phyloP scores from a whole-genome alignment of 2,113 vertebrate species.

The Aspiorhynchus laticeps region DNA sequence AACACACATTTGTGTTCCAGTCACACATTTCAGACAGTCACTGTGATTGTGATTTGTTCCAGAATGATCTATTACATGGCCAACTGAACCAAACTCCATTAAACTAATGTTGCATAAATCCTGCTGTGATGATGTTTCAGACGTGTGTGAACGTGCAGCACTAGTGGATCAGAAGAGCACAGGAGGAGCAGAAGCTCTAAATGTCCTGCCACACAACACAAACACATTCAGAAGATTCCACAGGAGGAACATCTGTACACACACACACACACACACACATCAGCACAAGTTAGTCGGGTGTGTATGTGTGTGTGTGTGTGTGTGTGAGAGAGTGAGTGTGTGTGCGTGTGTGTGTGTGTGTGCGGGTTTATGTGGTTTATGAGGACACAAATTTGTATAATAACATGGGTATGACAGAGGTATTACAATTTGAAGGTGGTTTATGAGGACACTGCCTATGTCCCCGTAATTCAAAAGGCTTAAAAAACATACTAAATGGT shows the following conservation, averaged over 20 bases:
- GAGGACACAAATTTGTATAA: too few species aligned
- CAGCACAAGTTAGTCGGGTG: too few species aligned
- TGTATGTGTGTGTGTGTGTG: too few species aligned
- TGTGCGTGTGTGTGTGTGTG: too few species aligned
- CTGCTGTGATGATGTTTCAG: background rate
- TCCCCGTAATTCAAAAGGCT: too few species aligned
- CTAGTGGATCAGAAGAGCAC: background rate
- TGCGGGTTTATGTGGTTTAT: too few species aligned
- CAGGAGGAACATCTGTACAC: background rate
- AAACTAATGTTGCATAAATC: background rate
- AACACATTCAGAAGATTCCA: background rate
- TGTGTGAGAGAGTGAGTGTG: too few species aligned
- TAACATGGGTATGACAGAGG: too few species aligned
- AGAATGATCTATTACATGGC: background rate
- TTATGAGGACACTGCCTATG: too few species aligned
- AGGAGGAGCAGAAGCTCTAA: background rate
- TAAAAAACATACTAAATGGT: too few species aligned
- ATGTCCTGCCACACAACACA: background rate
- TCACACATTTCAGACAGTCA: background rate
- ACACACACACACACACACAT: background rate
- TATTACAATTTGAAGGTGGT: too few species aligned
- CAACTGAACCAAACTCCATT: background rate
- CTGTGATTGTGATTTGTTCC: background rate
- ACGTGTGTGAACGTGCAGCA: background rate
- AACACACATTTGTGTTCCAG: background rate